Evolutionary conservation across 2,797 vertebrate species (phyloP).

Genomic region (Typhlichthys subterraneus): DNA sequence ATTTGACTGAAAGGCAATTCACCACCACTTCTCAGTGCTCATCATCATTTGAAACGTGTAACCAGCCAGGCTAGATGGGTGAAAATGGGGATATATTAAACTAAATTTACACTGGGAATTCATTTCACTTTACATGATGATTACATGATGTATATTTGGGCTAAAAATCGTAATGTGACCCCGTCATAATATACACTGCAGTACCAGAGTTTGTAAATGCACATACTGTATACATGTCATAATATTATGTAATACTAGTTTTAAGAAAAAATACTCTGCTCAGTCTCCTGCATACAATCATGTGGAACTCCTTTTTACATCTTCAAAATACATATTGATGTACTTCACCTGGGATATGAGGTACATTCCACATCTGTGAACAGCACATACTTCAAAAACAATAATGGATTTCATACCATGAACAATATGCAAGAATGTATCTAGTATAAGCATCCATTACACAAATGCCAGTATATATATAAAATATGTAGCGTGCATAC

Average conservation of each 20-base stretch:
- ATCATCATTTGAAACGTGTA: too few species aligned
- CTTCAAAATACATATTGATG: conserved; percentile 74
- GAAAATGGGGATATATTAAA: too few species aligned
- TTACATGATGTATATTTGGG: background rate
- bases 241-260: background rate
- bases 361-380: conserved; percentile 82
- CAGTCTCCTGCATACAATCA: conserved; percentile 71
- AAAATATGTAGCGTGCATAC: too few species aligned
- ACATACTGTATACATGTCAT: too few species aligned
- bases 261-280: conserved; percentile 39
- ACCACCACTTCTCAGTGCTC: too few species aligned
- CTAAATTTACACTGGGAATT: too few species aligned
- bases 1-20: too few species aligned
- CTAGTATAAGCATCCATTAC: background rate
- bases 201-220: too few species aligned
- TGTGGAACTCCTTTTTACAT: conserved; percentile 73
- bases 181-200: too few species aligned
- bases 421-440: background rate
- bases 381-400: conserved; percentile 69
- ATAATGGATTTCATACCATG: conserved; percentile 84
- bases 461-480: background rate
- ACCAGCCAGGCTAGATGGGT: too few species aligned
- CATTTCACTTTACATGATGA: too few species aligned
- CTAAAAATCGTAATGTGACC: too few species aligned
- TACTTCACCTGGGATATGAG: conserved; percentile 80